Evolutionary conservation across 2,888 invertebrate genomes (phyloP), one percentile per base, ranked within the genome.

Genomic region (Agrilus mali): DNA sequence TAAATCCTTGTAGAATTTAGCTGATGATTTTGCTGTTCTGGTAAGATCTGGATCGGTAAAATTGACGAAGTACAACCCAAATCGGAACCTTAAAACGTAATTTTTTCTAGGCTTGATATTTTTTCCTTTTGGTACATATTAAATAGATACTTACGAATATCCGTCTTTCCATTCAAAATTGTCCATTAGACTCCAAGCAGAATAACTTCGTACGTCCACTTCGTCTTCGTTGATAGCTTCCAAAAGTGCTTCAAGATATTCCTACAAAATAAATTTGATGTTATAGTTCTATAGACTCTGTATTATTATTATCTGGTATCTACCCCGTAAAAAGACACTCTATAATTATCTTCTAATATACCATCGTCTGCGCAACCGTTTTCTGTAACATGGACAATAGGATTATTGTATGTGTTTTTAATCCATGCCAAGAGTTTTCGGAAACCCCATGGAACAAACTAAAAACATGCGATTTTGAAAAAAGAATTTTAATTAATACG

Each of bases 41-140:
- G 71, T 67, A 47, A 74, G 71, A 1, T 70, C 62, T 0, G 71
- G 66, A 50, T 73, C 74, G 2, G 64, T 58, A 55, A 78, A 80
- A 56, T 85, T 75, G 1, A 84, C 78, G 53, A 74, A 68, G 52
- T 76, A 77, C 1, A 84, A 52, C 7, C 85, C 84, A 60, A 80
- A 84, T 55, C 69, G 71, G 15, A 15, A 16, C 7, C 43, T 45
- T 60, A 40, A 73, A 72, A 44, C n/a, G n/a, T n/a, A n/a, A n/a
- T n/a, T 40, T 13, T 31, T 13, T 5, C 20, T 12, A 41, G 38
- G 15, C 10, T 22, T 34, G 37, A 20, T 34, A 3, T 13, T 38
- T 4, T 2, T 27, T 10, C 10, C 27, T 33, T 2, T 38, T 36
- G 12, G 41, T 3, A 1, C 6, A 35, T 27, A 7, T 6, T 7